Percentiles rank a stretch among this genome's conserved stretches.
These are phyloP conservation scores for Mamestra configurata DNA, from an alignment of 1,140 invertebrate genomes.

Conservation along the genomic window DNA sequence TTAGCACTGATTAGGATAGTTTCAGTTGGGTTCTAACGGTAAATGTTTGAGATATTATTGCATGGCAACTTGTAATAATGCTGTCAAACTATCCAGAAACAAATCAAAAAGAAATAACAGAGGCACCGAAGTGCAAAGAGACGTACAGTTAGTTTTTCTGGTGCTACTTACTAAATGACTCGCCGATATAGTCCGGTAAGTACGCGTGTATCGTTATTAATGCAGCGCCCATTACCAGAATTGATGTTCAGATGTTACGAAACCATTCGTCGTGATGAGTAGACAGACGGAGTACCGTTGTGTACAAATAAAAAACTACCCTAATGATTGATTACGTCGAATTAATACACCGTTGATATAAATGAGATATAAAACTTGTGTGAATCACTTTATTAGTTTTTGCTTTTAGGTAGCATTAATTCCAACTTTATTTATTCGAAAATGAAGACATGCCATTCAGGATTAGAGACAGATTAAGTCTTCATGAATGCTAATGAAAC, in stretches of 20 bases:
- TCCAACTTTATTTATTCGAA: not conserved
- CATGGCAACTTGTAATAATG: constrained; percentile 35
- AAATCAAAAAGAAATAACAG: constrained; percentile 61
- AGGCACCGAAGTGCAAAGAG: constrained; percentile 82
- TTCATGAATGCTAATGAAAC: constrained; percentile 29
- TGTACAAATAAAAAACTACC: constrained; percentile 39
- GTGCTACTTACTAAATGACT: constrained; percentile 72
- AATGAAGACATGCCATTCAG: constrained; percentile 28
- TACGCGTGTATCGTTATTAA: constrained; percentile 64
- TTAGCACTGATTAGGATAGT: constrained; percentile 35
- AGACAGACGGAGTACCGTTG: constrained; percentile 37
- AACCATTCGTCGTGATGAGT: constrained; percentile 51
- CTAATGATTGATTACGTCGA: constrained; percentile 50
- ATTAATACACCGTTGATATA: constrained; percentile 46
- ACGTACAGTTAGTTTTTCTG: constrained; percentile 81
- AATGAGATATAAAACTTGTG: constrained; percentile 33
- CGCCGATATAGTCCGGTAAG: constrained; percentile 63
- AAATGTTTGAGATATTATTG: constrained; percentile 30
- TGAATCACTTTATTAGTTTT: constrained; percentile 23
- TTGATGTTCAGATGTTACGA: constrained; percentile 63
- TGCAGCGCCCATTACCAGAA: constrained; percentile 67
- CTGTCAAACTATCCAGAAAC: constrained; percentile 50
- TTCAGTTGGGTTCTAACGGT: constrained; percentile 42
- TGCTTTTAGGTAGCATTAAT: not conserved
- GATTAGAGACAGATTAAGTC: not conserved